Conservation (phyloP, 2,888 invertebrate species). For the Pediacus dermestoides region DNA sequence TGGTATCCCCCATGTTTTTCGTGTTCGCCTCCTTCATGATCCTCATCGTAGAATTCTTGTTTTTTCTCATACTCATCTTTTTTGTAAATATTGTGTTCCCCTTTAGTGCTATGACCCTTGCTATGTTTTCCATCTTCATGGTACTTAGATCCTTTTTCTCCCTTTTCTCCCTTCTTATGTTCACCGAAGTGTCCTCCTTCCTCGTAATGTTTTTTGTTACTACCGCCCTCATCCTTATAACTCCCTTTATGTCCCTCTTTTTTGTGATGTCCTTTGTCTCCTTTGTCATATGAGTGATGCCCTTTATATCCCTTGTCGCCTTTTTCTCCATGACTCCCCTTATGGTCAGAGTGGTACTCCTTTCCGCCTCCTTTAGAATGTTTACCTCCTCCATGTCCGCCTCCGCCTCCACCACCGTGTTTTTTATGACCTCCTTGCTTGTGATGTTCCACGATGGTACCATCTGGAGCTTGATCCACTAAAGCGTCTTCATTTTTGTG, state of each 20-base stretch:
- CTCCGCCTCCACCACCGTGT: constrained; percentile 17
- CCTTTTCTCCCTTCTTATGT: constrained; percentile 53
- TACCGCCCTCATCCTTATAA: constrained; percentile 51
- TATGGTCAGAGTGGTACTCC: constrained; percentile 35
- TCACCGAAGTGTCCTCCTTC: constrained; percentile 51
- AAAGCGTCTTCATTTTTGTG: constrained; percentile 12
- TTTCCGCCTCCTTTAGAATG: constrained; percentile 38
- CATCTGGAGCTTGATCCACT: constrained; percentile 3
- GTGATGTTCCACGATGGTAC: constrained; percentile 3
- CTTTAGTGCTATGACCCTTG: constrained; percentile 72
- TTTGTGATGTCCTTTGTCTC: constrained; percentile 44
- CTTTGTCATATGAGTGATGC: constrained; percentile 41
- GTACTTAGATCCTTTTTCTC: constrained; percentile 48
- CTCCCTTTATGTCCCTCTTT: constrained; percentile 53
- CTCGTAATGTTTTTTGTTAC: constrained; percentile 54
- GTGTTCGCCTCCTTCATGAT: constrained; percentile 63
- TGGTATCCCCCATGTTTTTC: constrained; percentile 64
- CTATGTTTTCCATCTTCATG: constrained; percentile 59
- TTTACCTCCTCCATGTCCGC: constrained; percentile 19
- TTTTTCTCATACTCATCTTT: constrained; percentile 74
- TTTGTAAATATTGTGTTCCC: constrained; percentile 70
- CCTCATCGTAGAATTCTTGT: constrained; percentile 73
- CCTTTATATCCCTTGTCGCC: constrained; percentile 45
- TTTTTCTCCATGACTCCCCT: constrained; percentile 39
- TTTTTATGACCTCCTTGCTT: constrained; percentile 2